A percentile compares a stretch with the other conserved stretches of the same genome.
phyloP scores from a whole-genome alignment of 2,888 invertebrate genomes.

The Leptogaster cylindrica region DNA sequence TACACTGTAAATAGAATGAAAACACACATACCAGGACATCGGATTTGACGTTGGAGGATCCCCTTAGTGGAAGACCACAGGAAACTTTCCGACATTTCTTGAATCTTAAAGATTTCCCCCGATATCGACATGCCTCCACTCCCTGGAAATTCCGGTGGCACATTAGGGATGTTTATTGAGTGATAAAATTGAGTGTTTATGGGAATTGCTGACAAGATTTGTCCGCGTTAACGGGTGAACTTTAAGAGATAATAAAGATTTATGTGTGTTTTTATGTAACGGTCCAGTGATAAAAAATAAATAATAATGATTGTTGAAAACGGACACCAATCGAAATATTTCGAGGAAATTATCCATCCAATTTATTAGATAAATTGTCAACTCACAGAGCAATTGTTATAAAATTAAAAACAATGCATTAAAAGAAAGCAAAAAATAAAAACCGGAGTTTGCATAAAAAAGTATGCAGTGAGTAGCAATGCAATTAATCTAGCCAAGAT shows the following conservation, averaged over 20 bases:
- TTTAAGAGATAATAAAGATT: slow-evolving; percentile 41
- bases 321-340: background rate
- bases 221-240: slow-evolving; percentile 24
- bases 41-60: background rate
- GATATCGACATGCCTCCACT: slow-evolving; percentile 16
- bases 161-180: slow-evolving; percentile 46
- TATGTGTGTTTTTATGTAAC: slow-evolving; percentile 2
- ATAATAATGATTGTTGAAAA: background rate
- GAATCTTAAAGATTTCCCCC: slow-evolving; percentile 30
- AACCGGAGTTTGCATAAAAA: too few relatives aligned
- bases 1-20: background rate
- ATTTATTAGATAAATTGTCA: slow-evolving; percentile 18
- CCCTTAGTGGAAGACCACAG: slow-evolving; percentile 36
- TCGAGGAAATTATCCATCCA: slow-evolving; percentile 1
- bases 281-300: slow-evolving; percentile 22
- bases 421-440: too few relatives aligned
- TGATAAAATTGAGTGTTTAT: slow-evolving; percentile 48
- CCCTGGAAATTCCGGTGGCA: slow-evolving; percentile 30
- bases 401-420: too few relatives aligned
- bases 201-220: slow-evolving; percentile 46
- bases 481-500: slow-evolving; percentile 1
- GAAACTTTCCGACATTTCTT: slow-evolving; percentile 34
- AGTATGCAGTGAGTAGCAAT: too few relatives aligned
- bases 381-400: too few relatives aligned
- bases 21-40: background rate